Conservation (phyloP, 2,888 invertebrate species). For the Galerucella pusilla region DNA sequence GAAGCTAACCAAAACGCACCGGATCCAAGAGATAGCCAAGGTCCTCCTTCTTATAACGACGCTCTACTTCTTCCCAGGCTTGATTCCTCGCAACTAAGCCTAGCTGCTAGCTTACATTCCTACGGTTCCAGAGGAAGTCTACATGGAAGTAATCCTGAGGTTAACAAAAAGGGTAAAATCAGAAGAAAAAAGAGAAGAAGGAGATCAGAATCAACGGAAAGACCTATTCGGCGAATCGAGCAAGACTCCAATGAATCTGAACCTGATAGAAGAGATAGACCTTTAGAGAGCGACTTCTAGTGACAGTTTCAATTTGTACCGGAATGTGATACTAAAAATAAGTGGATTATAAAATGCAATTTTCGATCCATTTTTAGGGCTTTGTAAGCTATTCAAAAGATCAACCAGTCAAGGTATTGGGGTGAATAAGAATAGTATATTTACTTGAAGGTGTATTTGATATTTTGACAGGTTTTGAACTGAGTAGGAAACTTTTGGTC, state of each 20-base stretch:
- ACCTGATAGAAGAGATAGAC: constrained; percentile 41
- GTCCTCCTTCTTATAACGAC: constrained; percentile 82
- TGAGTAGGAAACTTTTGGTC: too few species aligned
- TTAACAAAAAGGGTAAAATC: constrained; percentile 53
- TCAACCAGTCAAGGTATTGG: too few species aligned
- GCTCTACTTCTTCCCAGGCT: constrained; percentile 80
- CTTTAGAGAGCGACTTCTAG: constrained; percentile 57
- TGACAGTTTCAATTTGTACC: constrained; percentile 1
- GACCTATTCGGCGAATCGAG: constrained; percentile 48
- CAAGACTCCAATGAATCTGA: constrained; percentile 49
- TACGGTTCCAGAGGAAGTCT: constrained; percentile 53
- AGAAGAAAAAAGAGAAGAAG: constrained; percentile 55
- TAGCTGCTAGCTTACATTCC: constrained; percentile 60
- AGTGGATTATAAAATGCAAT: background rate
- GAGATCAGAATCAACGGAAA: constrained; percentile 52
- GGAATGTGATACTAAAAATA: background rate
- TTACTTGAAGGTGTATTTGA: too few species aligned
- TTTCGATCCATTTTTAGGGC: too few species aligned
- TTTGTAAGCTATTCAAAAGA: too few species aligned
- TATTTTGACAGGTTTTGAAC: too few species aligned
- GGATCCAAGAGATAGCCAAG: constrained; percentile 75
- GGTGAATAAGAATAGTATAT: too few species aligned
- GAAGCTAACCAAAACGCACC: constrained; percentile 70
- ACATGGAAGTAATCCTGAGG: constrained; percentile 55
- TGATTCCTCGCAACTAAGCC: constrained; percentile 69